Conservation (phyloP, 2,113 vertebrate species). For the Oryzias javanicus region DNA sequence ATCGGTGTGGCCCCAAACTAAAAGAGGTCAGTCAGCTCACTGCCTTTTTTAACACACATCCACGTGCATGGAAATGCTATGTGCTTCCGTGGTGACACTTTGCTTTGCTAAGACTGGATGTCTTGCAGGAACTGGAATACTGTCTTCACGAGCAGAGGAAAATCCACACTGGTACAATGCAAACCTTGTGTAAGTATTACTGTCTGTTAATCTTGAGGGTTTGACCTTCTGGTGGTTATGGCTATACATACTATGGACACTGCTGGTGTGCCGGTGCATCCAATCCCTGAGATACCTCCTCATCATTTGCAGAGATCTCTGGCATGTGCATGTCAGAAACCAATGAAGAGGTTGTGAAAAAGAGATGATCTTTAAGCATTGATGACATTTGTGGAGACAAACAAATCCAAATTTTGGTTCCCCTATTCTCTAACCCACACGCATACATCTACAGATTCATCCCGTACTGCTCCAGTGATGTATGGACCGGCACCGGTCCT, state of each 20-base stretch:
- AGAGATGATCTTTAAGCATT: not conserved
- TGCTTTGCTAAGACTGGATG: not conserved
- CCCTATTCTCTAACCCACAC: not conserved
- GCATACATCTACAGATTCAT: conserved; percentile 74
- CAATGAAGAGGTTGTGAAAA: not conserved
- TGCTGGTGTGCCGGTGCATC: no score
- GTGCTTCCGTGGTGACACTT: not conserved
- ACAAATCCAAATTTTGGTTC: not conserved
- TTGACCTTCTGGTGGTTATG: no score
- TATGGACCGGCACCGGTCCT: conserved; percentile 82
- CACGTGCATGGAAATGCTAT: not conserved
- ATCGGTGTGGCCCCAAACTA: conserved; percentile 76
- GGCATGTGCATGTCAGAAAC: not conserved
- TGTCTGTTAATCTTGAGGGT: not conserved
- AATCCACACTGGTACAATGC: conserved; percentile 84
- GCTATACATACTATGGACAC: no score
- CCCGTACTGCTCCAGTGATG: conserved; percentile 85
- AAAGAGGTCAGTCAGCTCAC: conserved; percentile 66
- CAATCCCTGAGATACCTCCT: no score
- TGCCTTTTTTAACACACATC: conserved; percentile 12
- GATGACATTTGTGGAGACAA: not conserved
- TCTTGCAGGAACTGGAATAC: conserved; percentile 78
- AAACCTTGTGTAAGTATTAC: conserved; percentile 80
- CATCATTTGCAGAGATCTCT: no score
- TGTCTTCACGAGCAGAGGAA: conserved; percentile 77